phyloP scores from a whole-genome alignment of 2,113 vertebrate species.

The Lutjanus erythropterus region DNA sequence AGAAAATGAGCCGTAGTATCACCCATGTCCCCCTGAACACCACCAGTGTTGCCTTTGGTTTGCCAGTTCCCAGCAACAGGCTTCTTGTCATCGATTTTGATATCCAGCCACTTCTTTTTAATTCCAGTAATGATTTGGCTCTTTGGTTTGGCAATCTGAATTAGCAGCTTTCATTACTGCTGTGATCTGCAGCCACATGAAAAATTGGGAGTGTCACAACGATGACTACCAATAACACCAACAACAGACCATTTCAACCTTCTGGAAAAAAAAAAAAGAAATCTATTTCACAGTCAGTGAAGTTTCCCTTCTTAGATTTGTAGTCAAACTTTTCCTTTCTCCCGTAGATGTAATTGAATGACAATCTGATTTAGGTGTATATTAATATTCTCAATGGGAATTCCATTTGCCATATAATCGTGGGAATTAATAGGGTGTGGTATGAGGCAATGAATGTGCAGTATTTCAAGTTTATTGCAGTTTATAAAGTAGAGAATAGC shows the following conservation, averaged over 20 bases:
- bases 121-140: background rate
- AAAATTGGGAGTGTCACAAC: background rate
- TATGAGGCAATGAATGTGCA: constrained; percentile 33
- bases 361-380: constrained; percentile 67
- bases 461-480: constrained; percentile 40
- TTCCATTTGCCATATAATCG: constrained; percentile 67
- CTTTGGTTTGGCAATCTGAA: background rate
- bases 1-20: background rate
- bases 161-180: constrained; percentile 8
- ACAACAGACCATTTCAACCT: constrained; percentile 18
- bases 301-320: constrained; percentile 43
- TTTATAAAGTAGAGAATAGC: constrained; percentile 41
- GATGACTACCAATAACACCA: constrained; percentile 13
- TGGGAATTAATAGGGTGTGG: constrained; percentile 62
- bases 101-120: background rate
- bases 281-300: constrained; percentile 62
- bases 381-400: constrained; percentile 63
- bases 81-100: background rate
- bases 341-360: constrained; percentile 57
- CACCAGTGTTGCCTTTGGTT: background rate
- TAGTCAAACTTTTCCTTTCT: constrained; percentile 51
- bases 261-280: constrained; percentile 8
- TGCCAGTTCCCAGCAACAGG: background rate
- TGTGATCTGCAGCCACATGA: constrained; percentile 9
- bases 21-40: background rate